Conservation (phyloP, 2,888 invertebrate genomes). For the Zygothrica quintamaculata region DNA sequence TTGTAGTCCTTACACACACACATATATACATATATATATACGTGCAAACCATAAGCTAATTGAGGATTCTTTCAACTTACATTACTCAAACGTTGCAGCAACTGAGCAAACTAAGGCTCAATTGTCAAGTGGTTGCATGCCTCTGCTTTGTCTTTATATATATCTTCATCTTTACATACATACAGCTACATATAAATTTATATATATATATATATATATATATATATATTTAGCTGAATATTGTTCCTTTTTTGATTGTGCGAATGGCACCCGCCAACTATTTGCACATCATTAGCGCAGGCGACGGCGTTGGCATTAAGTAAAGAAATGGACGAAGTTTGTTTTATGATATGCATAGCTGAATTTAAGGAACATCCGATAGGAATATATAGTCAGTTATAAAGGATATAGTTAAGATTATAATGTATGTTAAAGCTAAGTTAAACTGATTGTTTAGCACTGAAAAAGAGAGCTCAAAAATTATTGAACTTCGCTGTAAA, state of each 20-base stretch:
- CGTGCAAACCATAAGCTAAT: slow-evolving; percentile 58
- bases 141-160: slow-evolving; percentile 21
- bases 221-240: slow-evolving; percentile 5
- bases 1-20: slow-evolving; percentile 27
- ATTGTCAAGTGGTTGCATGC: slow-evolving; percentile 33
- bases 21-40: slow-evolving; percentile 3
- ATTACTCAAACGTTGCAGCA: slow-evolving; percentile 26
- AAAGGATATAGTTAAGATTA: too few relatives aligned
- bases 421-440: too few relatives aligned
- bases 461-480: too few relatives aligned
- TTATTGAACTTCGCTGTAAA: too few relatives aligned
- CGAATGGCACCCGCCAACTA: slow-evolving; percentile 36
- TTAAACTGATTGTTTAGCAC: too few relatives aligned
- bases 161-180: background rate
- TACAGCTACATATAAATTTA: background rate
- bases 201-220: slow-evolving; percentile 5
- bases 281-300: slow-evolving; percentile 72
- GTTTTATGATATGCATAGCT: slow-evolving; percentile 29
- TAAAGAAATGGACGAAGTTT: slow-evolving; percentile 37
- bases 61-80: slow-evolving; percentile 51
- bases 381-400: background rate
- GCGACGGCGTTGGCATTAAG: slow-evolving; percentile 30
- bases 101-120: slow-evolving; percentile 41
- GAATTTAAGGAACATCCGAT: background rate
- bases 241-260: slow-evolving; percentile 28